Evolutionary conservation across 2,888 invertebrate genomes (phyloP), one percentile per base, ranked within the genome.

Genomic region (Gastracanthus pulcherrimus): DNA sequence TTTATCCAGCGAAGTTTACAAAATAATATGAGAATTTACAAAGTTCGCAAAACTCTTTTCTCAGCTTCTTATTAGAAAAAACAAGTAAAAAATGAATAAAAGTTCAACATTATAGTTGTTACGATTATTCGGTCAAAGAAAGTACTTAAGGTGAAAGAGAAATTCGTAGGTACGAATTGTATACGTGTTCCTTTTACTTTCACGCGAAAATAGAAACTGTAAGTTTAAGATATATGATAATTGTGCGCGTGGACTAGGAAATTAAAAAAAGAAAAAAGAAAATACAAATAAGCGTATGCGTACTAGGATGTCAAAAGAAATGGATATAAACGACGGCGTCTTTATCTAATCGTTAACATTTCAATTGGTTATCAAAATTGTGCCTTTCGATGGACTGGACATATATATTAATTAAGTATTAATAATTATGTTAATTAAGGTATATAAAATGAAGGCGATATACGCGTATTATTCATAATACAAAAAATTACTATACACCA

Each of bases 291-390:
- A 69, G 69, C 64, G 70, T 38, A 66, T 71, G 58, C 26, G 31
- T 62, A 71, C 38, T 51, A 62, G 34, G 69, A 72, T 79, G 60
- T 70, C 58, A 60, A 45, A 51, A 72, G 51, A 58, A 48, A 71
- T 55, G 67, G 66, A 71, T 31, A 36, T 67, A 19, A 77, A 76
- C 67, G 72, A 82, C 48, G 70, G 60, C 60, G 67, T 76, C 67
- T 79, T 76, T 81, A 81, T 76, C 78, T 67, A 76, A 83, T 79
- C 78, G 83, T 79, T 69, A 81, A 72, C 45, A 75, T 79, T 83
- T 79, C 69, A 87, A 88, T 89, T 88, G 87, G 87, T 89, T 89
- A 89, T 89, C 89, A 89, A 89, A 89, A 89, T 89, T 89, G 89
- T 89, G 89, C 89, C 89, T 89, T 89, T 88, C 88, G 88, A 89